Percentiles rank a stretch among this genome's conserved stretches.
phyloP scores from a whole-genome alignment of 2,113 vertebrate genomes.

The Turdus rufiventris region DNA sequence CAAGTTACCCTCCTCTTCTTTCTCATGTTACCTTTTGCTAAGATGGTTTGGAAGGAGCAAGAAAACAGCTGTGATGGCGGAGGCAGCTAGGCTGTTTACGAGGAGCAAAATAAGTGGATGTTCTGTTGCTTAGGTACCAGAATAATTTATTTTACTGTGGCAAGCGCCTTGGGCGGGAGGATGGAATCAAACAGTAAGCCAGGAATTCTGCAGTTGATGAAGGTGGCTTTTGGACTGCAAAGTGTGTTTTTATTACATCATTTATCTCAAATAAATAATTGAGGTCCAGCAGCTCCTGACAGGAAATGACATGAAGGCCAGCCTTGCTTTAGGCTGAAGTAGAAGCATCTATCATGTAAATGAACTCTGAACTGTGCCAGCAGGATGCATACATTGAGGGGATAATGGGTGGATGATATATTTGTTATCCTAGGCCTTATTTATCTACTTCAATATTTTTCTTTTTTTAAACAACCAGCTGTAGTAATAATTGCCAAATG shows the following conservation, averaged over 20 bases:
- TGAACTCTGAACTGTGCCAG: constrained; percentile 11
- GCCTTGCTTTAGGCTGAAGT: constrained; percentile 28
- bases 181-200: neutral
- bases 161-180: neutral
- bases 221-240: constrained; percentile 16
- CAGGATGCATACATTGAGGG: constrained; percentile 30
- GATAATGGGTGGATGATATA: constrained; percentile 49
- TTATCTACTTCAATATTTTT: constrained; percentile 7
- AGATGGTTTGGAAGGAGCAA: neutral
- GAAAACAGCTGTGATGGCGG: neutral
- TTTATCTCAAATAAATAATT: constrained; percentile 58
- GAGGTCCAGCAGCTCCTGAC: constrained; percentile 8
- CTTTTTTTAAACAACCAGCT: neutral
- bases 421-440: constrained; percentile 20
- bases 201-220: neutral
- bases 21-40: neutral
- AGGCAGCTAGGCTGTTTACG: neutral
- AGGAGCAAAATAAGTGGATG: neutral
- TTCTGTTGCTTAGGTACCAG: neutral
- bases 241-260: constrained; percentile 42
- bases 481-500: constrained; percentile 18
- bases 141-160: neutral
- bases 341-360: constrained; percentile 53
- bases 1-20: neutral
- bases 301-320: constrained; percentile 38